Evolutionary conservation across 1,140 invertebrate genomes (phyloP), one percentile per base, ranked within the genome.

Genomic region (Bombus sibiricus): DNA sequence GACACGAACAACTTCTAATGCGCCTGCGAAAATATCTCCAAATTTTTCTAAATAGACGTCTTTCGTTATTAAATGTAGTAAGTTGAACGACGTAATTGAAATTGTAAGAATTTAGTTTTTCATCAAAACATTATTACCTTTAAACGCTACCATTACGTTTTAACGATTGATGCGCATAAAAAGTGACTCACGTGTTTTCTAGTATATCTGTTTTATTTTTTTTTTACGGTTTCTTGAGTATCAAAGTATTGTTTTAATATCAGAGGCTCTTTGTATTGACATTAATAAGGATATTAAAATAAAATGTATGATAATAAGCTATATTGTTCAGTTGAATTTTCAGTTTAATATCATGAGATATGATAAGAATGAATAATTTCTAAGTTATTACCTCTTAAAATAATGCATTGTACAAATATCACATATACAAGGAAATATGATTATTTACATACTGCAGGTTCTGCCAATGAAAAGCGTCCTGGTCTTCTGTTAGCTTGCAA

Each of bases 391-490:
- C 43, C 59, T 62, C 9, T 5, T 53, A 77, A 57, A 6, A n/a
- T n/a, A 41, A 22, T 34, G 57, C 62, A 13, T 66, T 66, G 32
- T 66, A 34, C 15, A 18, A 34, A 66, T 66, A 66, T 34, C 22
- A 72, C 2, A 5, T n/a, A 39, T 59, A 57, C 6, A 83, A n/a
- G 13, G 4, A 41, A 62, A 43, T 47, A 78, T 13, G 18, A 64
- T 62, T 69, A 64, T 83, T 79, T 86, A 75, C 64, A 57, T 89
- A 92, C 92, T 89, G 86, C n/a, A 64, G 89, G 86, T 71, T 93
- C 93, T 37, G 92, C 86, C 0, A 94, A 86, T 1, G 94, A 95
- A 0, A 94, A 32, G 88, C 94, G 89, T 68, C 89, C 91, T 62
- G 90, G 87, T 73, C 93, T 90, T 72, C 81, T 39, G 62, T 91